phyloP scores from a whole-genome alignment of 2,113 vertebrate genomes.

The Microcebus tavaratra region DNA sequence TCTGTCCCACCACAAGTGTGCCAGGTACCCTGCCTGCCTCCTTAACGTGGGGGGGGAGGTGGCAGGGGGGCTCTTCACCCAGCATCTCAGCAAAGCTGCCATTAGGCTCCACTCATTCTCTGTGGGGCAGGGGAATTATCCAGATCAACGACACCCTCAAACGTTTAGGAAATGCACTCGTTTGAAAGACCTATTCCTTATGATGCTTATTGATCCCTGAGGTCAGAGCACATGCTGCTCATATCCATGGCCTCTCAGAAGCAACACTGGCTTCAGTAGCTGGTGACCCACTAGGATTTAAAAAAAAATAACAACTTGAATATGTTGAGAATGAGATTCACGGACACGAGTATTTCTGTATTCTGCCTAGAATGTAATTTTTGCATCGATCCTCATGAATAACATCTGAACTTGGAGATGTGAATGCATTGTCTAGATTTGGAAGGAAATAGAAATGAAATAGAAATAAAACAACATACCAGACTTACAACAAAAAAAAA shows the following conservation, averaged over 20 bases:
- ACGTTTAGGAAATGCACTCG: not conserved
- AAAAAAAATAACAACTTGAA: not conserved
- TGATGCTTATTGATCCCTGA: not conserved
- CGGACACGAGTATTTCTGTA: not conserved
- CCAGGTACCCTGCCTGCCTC: not conserved
- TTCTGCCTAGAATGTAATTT: not conserved
- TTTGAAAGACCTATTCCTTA: not conserved
- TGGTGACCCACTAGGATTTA: not conserved
- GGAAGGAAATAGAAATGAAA: conserved; percentile 3
- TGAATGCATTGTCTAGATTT: not conserved
- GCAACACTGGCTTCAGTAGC: not conserved
- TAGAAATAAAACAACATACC: not conserved
- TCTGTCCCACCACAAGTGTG: too few relatives aligned
- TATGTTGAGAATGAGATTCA: not conserved
- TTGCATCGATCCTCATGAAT: not conserved
- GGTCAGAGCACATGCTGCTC: not conserved
- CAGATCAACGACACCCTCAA: not conserved
- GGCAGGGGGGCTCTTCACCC: too few relatives aligned
- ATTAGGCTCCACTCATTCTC: not conserved
- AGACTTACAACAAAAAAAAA: not conserved
- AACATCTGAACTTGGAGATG: not conserved
- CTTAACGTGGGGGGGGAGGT: not conserved
- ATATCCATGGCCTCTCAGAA: not conserved
- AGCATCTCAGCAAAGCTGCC: too few relatives aligned
- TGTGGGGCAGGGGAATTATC: not conserved